Conservation (phyloP, 2,113 vertebrate species). For the Octodon degus region DNA sequence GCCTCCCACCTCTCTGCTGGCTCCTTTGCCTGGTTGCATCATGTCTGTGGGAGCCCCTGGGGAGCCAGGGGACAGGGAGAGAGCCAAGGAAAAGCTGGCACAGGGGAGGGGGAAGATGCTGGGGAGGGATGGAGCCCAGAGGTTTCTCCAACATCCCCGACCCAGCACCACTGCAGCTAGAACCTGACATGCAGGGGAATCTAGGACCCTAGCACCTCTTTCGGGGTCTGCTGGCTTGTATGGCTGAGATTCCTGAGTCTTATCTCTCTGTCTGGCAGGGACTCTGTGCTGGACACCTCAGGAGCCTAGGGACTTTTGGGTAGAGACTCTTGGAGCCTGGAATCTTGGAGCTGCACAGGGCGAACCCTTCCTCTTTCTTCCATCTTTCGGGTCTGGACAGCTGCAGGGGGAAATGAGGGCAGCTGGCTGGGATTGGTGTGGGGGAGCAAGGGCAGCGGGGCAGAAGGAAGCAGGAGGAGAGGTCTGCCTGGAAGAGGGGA, state of each 20-base stretch:
- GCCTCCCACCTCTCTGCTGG: conserved; percentile 57
- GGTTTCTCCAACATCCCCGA: background rate
- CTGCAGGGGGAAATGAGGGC: background rate
- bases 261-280: accelerated
- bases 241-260: too few relatives aligned
- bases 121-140: background rate
- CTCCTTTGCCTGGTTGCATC: conserved; percentile 77
- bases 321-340: background rate
- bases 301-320: background rate
- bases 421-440: background rate
- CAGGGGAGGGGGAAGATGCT: background rate
- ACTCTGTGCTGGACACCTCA: background rate
- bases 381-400: background rate
- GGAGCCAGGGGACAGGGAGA: conserved; percentile 44
- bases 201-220: background rate
- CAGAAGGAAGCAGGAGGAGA: background rate
- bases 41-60: conserved; percentile 74
- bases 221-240: background rate
- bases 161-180: background rate
- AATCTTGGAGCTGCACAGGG: background rate
- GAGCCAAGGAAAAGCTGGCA: conserved; percentile 60
- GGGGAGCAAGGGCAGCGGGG: background rate
- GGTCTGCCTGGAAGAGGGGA: background rate
- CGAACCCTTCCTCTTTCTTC: background rate
- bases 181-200: background rate